phyloP scores from a whole-genome alignment of 2,797 vertebrate species.

The Hybognathus amarus region DNA sequence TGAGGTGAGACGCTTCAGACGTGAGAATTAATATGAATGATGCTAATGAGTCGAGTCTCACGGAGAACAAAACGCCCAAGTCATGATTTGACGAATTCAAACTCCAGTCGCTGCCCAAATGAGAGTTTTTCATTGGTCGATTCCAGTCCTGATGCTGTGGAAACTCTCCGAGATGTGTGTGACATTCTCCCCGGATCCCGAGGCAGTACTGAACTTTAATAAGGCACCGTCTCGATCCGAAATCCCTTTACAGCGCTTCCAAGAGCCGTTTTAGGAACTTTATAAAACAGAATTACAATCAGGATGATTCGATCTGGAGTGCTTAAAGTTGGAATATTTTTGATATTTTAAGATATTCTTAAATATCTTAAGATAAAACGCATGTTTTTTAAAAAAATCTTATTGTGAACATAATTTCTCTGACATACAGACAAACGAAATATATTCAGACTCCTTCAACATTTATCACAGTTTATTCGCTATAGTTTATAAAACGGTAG shows the following conservation, averaged over 20 bases:
- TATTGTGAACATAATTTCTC: background rate
- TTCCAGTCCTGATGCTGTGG: background rate
- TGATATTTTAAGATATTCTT: no score
- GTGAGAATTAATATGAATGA: conserved; percentile 56
- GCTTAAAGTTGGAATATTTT: background rate
- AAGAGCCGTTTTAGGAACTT: background rate
- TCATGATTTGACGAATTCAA: background rate
- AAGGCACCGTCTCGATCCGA: background rate
- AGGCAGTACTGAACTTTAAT: conserved; percentile 15
- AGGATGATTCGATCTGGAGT: background rate
- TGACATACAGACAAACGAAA: no score
- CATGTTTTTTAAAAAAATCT: background rate
- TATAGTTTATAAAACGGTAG: no score
- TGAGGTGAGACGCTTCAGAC: conserved; percentile 6
- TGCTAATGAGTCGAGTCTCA: conserved; percentile 25
- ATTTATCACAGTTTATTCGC: no score
- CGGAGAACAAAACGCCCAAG: background rate
- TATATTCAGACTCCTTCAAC: no score
- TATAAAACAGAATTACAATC: background rate
- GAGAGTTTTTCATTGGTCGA: background rate
- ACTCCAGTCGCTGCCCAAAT: background rate
- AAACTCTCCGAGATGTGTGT: conserved; percentile 3
- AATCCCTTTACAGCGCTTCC: background rate
- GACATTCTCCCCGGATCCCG: background rate
- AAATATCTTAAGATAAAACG: no score